Evolutionary conservation across 2,797 vertebrate genomes (phyloP), one percentile per base, ranked within the genome.

Genomic region (Myotis vivesi): DNA sequence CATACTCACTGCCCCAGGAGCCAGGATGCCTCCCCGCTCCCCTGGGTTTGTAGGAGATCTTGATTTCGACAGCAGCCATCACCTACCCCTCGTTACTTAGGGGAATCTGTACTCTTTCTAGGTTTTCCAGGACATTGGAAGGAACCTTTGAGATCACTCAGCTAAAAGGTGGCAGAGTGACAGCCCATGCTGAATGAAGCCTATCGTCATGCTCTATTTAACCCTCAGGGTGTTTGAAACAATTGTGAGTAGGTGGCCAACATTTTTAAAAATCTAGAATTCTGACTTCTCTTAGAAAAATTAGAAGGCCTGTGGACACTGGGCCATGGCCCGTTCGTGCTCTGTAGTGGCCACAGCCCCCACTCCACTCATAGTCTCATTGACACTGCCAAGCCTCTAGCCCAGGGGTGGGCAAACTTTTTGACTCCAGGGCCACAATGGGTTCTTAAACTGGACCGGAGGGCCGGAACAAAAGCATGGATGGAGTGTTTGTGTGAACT

Each of bases 261-360:
- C 62, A 69, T 92, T 55, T 87, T 55, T 87, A 66, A 69, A 92
- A 87, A 77, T 62, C 46, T n/a, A 72, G 62, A 80, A 38, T 76
- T 92, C 83, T 83, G 28, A 46, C 64, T 92, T 86, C 57, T 86
- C 84, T 93, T 87, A 20, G 82, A 82, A 85, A 71, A 90, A 59
- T 22, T 20, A 23, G 51, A 36, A 90, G 69, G 25, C 66, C 36
- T 44, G 16, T 15, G n/a, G 86, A 57, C 25, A 76, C 9, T 33
- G 53, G 17, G 30, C 7, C 62, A 12, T 41, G 8, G 86, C 30
- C 28, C 36, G 36, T 33, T 62, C 64, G 91, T 3, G 10, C 9
- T 36, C 46, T 49, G 0, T 28, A 28, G 81, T 82, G 51, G 72
- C 30, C 19, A 22, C 5, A n/a, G n/a, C 13, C 36, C 33, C 79